A percentile compares a stretch with the other conserved stretches of the same genome.
Conservation (phyloP, 1,140 invertebrate species). For the Megalopta genalis region DNA sequence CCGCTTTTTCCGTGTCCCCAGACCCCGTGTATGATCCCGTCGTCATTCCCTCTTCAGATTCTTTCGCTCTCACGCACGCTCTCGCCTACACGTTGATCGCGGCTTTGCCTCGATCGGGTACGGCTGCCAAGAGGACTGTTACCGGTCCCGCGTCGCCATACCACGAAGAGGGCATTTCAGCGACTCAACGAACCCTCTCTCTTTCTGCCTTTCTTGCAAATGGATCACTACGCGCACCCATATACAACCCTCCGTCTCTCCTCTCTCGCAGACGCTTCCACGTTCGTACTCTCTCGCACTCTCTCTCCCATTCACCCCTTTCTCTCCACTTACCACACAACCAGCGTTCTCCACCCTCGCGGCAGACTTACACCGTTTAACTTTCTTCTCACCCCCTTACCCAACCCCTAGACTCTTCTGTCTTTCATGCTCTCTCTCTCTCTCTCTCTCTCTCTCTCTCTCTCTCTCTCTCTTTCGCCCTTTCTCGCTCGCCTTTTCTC, state of each 20-base stretch:
- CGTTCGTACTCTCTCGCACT: conserved; percentile 5
- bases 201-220: conserved; percentile 38
- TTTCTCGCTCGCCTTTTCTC: neutral
- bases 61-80: conserved; percentile 62
- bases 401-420: neutral
- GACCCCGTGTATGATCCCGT: conserved; percentile 32
- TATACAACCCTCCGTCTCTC: neutral
- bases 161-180: conserved; percentile 44
- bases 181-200: conserved; percentile 28
- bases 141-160: conserved; percentile 36
- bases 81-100: conserved; percentile 34
- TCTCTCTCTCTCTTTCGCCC: too few relatives aligned
- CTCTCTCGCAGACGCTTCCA: conserved; percentile 27
- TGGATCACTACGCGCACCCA: conserved; percentile 13
- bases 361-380: conserved; percentile 22
- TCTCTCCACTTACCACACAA: neutral
- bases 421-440: too few relatives aligned
- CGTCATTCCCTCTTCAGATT: conserved; percentile 52
- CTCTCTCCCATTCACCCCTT: conserved; percentile 3
- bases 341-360: conserved; percentile 17
- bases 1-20: conserved; percentile 53
- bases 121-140: conserved; percentile 40
- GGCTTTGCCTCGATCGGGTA: conserved; percentile 43
- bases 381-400: neutral
- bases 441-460: neutral